Evolutionary conservation across 2,113 vertebrate genomes (phyloP).

Genomic region (Synodontis membranacea): DNA sequence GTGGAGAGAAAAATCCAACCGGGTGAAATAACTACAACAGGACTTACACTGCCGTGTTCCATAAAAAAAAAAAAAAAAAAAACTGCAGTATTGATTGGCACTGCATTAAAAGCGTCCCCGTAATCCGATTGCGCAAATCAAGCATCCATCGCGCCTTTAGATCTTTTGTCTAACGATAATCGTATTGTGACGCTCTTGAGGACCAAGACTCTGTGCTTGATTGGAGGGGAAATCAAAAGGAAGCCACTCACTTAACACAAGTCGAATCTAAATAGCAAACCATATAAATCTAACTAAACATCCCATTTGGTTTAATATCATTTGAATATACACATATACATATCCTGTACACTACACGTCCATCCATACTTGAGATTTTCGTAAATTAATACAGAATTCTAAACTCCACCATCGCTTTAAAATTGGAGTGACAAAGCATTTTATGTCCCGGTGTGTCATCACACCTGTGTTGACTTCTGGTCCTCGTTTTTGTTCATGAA

Average conservation of each 20-base stretch:
- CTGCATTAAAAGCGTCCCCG: not conserved
- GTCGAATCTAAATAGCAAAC: not conserved
- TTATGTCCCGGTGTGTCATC: not conserved
- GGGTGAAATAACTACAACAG: not conserved
- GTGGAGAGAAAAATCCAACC: not conserved
- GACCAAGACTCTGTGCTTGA: not conserved
- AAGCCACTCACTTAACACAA: not conserved
- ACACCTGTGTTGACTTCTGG: not conserved
- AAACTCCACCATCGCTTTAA: not conserved
- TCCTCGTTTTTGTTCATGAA: not conserved
- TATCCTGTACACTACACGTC: not conserved
- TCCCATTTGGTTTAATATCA: not conserved
- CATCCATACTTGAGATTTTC: not conserved
- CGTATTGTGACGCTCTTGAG: not conserved
- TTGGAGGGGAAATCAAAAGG: not conserved
- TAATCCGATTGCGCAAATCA: not conserved
- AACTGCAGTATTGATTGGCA: not conserved
- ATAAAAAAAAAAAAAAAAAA: not conserved
- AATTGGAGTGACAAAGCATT: not conserved
- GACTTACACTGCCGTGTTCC: not conserved
- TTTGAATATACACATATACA: not conserved
- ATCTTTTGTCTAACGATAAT: not conserved
- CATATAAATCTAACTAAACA: not conserved
- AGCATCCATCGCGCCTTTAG: not conserved
- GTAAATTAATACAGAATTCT: not conserved